phyloP scores from a whole-genome alignment of 2,113 vertebrate species.

The Percopsis transmontana region DNA sequence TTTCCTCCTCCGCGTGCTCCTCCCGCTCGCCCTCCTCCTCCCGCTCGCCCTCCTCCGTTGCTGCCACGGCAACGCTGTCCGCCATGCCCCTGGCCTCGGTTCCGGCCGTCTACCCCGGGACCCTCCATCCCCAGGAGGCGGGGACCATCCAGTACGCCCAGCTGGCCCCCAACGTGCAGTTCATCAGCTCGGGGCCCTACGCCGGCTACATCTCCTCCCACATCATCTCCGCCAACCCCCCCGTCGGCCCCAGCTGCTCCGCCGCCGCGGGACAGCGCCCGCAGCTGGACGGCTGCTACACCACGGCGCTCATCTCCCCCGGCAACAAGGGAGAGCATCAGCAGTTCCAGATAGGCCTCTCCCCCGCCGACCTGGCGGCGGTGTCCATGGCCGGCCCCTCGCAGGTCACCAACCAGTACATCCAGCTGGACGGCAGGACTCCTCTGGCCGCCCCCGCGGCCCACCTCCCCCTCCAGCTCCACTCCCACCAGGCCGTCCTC shows the following conservation, averaged over 20 bases:
- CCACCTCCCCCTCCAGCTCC: conserved; percentile 87
- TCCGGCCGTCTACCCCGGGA: conserved; percentile 85
- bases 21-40: conserved; percentile 25
- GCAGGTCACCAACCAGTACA: conserved; percentile 87
- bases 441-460: conserved; percentile 84
- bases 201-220: conserved; percentile 95
- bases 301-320: conserved; percentile 87
- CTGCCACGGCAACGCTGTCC: conserved; percentile 70
- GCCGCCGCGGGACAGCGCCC: conserved; percentile 78
- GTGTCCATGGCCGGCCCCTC: conserved; percentile 82
- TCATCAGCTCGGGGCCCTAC: conserved; percentile 92
- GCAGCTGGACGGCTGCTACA: conserved; percentile 88
- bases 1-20: conserved; percentile 51
- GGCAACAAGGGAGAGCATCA: conserved; percentile 79
- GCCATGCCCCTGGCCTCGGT: conserved; percentile 86
- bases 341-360: conserved; percentile 86
- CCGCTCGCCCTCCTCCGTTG: conserved; percentile 72
- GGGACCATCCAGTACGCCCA: conserved; percentile 91
- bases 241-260: conserved; percentile 78
- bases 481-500: conserved; percentile 86
- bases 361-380: conserved; percentile 85
- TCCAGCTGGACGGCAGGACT: conserved; percentile 90
- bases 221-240: conserved; percentile 85
- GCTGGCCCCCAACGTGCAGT: conserved; percentile 93
- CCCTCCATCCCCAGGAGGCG: conserved; percentile 85